Base-by-base conservation (phyloP, 2,888 invertebrate species). In the Stenichneumon culpator region DNA sequence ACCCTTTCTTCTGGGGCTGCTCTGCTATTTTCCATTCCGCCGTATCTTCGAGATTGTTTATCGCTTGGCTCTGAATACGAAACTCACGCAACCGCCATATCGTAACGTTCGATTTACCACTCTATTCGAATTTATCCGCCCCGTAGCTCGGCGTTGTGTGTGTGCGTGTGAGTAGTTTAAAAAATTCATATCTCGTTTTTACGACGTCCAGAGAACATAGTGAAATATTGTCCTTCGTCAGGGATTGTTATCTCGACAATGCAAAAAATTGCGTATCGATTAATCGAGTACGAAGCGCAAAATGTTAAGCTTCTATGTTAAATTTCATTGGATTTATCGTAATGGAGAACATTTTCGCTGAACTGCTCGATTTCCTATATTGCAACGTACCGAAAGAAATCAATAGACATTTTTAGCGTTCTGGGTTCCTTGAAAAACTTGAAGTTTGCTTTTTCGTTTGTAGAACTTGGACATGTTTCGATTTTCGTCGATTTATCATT, bases 101-200 rank as follows among this genome's bases (percentile, higher is more conserved):
- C 70, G 72, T 39, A 28, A 60, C 25, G 72, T 54, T 65, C 28
- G 36, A 67, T 73, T 44, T 25, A 19, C 47, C 54, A 14, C 72
- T 7, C 28, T 60, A 25, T 28, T 28, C 60, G 32, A 60, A 14
- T 14, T 44, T 44, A 28, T 3, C 14, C 60, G 28, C 19, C 1
- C 0, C 25, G 54, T 54, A 65, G 19, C 28, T 7, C 16, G n/a
- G 52, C 52, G n/a, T 52, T 19, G 1, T 52, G 11, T 19, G n/a
- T 6, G 3, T 14, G 14, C 44, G 28, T 32, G 54, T 44, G 25
- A 25, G 22, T 60, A 39, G 72, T 65, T 73, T 72, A 57, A 73
- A 79, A 72, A 72, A 79, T 67, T 79, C 79, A 79, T 72, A 65
- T 54, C 65, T 67, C 52, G 28, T 72, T 73, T 73, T 65, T 73